Evolutionary conservation across 2,797 vertebrate species (phyloP).

Genomic region (Takifugu rubripes): DNA sequence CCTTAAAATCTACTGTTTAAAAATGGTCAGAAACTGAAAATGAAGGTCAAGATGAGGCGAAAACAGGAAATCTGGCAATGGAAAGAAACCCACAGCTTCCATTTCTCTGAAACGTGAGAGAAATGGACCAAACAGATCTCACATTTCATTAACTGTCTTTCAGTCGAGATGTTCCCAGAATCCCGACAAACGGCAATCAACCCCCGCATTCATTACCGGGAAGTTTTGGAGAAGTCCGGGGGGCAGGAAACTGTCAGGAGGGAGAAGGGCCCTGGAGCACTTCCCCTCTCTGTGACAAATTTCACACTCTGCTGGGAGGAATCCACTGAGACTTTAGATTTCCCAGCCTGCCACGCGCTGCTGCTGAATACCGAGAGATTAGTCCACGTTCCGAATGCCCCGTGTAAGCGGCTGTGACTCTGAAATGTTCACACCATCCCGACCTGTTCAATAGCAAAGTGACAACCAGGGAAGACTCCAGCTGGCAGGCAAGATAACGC

Average conservation of each 20-base stretch:
- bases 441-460: constrained; percentile 40
- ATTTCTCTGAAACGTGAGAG: too few relatives aligned
- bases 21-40: too few relatives aligned
- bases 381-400: constrained; percentile 52
- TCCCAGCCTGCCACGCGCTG: constrained; percentile 53
- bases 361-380: constrained; percentile 53
- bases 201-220: constrained; percentile 38
- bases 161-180: constrained; percentile 36
- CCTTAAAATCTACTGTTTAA: too few relatives aligned
- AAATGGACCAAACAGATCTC: constrained; percentile 9
- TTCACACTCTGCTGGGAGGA: constrained; percentile 63
- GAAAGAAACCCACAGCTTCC: too few relatives aligned
- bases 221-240: constrained; percentile 51
- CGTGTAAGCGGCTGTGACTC: constrained; percentile 40
- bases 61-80: too few relatives aligned
- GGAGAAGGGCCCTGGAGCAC: constrained; percentile 43
- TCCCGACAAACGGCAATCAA: constrained; percentile 41
- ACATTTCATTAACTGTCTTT: constrained; percentile 40
- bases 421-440: constrained; percentile 19
- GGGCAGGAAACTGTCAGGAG: constrained; percentile 37
- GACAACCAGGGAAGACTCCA: constrained; percentile 29
- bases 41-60: too few relatives aligned
- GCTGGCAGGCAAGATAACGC: constrained; percentile 44
- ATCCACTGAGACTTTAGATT: constrained; percentile 60
- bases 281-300: constrained; percentile 65